phyloP scores from a whole-genome alignment of 2,888 invertebrate species.

The Drosophila nigricruria region DNA sequence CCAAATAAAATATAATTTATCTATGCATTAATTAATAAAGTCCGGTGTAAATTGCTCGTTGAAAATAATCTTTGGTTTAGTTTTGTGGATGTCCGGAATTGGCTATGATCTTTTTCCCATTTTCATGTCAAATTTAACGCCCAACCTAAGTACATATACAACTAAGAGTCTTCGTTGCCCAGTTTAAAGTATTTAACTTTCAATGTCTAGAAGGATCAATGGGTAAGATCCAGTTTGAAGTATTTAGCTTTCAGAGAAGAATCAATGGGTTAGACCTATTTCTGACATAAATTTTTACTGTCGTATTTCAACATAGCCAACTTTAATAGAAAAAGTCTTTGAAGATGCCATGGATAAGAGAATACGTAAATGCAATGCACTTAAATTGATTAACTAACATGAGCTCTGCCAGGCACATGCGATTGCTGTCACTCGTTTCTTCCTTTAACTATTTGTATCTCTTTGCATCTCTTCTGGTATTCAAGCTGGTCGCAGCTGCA shows the following conservation, averaged over 20 bases:
- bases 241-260: too few species aligned
- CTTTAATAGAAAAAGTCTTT: background rate
- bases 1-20: slow-evolving; percentile 45
- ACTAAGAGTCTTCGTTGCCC: too few species aligned
- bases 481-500: slow-evolving; percentile 36
- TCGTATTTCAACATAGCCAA: background rate
- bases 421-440: slow-evolving; percentile 3
- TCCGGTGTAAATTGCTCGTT: slow-evolving; percentile 17
- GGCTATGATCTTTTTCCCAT: too few species aligned
- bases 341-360: background rate
- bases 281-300: background rate
- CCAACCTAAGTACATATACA: too few species aligned
- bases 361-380: slow-evolving; percentile 7
- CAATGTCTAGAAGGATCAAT: too few species aligned
- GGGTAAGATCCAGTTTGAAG: too few species aligned
- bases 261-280: background rate
- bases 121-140: too few species aligned
- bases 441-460: background rate
- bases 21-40: slow-evolving; percentile 43
- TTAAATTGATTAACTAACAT: slow-evolving; percentile 24
- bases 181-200: too few species aligned
- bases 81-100: too few species aligned
- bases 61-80: background rate
- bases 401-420: slow-evolving; percentile 15
- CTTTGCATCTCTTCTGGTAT: background rate